phyloP scores from a whole-genome alignment of 2,113 vertebrate genomes.

The Origma solitaria region DNA sequence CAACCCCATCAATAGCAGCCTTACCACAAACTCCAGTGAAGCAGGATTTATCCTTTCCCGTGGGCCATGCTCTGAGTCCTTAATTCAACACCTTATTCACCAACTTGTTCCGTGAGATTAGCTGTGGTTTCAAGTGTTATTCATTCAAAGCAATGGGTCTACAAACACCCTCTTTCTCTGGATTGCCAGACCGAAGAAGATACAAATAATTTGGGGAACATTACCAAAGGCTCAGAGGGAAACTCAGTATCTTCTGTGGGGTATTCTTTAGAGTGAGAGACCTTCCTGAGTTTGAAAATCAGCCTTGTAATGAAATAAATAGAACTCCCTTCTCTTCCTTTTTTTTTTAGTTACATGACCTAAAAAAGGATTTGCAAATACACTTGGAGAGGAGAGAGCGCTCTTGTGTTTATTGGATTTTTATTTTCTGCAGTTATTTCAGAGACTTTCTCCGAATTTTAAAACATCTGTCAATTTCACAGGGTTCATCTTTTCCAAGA shows the following conservation, averaged over 20 bases:
- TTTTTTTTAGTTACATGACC: not conserved
- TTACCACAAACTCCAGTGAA: not conserved
- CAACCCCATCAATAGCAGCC: not conserved
- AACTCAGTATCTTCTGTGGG: not conserved
- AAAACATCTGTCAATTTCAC: not conserved
- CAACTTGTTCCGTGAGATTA: not conserved
- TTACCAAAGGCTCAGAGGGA: not conserved
- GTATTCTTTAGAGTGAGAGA: not conserved
- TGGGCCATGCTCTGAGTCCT: not conserved
- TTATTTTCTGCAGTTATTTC: conserved; percentile 7
- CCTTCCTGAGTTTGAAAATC: not conserved
- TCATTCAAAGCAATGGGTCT: not conserved
- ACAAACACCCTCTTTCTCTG: not conserved
- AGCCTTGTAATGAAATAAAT: not conserved
- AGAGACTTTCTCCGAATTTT: not conserved
- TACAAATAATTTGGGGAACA: not conserved
- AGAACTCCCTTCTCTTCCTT: not conserved
- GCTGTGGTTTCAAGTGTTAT: not conserved
- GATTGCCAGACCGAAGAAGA: not conserved
- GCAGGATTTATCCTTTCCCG: not conserved
- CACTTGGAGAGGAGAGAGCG: not conserved
- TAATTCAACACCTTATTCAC: conserved; percentile 11
- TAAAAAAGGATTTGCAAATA: conserved; percentile 17
- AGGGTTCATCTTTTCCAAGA: not conserved
- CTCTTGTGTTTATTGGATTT: not conserved